Percentiles rank a stretch among this genome's conserved stretches.
Evolutionary conservation across 2,888 invertebrate species (phyloP).

Genomic region (Mimachlamys varia): DNA sequence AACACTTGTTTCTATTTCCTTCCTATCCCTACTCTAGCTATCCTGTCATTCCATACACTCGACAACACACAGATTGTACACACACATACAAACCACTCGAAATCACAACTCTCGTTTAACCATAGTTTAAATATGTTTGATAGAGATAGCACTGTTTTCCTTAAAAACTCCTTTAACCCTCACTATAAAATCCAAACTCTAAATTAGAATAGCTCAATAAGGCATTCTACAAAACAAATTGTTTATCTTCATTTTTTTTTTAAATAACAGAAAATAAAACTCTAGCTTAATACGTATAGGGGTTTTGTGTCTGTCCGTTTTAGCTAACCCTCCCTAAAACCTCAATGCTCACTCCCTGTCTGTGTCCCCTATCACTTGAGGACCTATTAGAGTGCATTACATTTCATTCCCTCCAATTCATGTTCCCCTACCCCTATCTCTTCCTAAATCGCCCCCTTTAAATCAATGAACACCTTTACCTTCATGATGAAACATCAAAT

Average conservation of each 20-base stretch:
- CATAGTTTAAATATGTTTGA: slow-evolving; percentile 6
- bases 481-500: slow-evolving; percentile 20
- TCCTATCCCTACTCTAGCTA: not conserved
- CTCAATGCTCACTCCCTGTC: not conserved
- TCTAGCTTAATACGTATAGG: no score
- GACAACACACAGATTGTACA: slow-evolving; percentile 11
- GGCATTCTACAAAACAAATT: not conserved
- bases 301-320: no score
- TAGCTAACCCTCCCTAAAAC: no score
- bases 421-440: not conserved
- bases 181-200: not conserved
- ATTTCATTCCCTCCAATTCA: not conserved
- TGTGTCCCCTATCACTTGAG: no score
- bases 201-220: not conserved
- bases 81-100: slow-evolving; percentile 19
- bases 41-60: not conserved
- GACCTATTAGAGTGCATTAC: not conserved
- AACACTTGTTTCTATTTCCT: not conserved
- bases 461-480: slow-evolving; percentile 28
- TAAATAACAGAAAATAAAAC: no score
- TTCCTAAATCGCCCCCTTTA: not conserved
- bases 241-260: no score
- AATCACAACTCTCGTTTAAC: slow-evolving; percentile 17
- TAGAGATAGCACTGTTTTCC: not conserved
- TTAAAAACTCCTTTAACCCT: not conserved